Conservation (phyloP, 2,888 invertebrate genomes). For the Amblyjoppa proteus region DNA sequence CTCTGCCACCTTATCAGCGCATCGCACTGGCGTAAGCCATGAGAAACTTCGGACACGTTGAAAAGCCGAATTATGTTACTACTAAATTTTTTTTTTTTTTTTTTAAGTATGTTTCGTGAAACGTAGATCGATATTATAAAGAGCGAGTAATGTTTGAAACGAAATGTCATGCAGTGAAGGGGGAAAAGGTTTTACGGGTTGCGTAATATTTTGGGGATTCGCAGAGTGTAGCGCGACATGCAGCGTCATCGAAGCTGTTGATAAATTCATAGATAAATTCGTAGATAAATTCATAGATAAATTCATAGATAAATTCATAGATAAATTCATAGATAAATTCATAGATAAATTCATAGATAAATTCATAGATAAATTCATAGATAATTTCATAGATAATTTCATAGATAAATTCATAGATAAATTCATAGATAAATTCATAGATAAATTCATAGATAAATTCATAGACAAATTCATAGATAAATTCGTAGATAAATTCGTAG, state of each 20-base stretch:
- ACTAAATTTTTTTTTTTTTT: not conserved
- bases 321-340: too few species aligned
- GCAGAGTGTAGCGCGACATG: not conserved
- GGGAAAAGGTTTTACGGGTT: not conserved
- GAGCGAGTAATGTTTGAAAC: not conserved
- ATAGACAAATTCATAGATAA: not conserved
- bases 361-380: too few species aligned
- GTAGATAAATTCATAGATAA: too few species aligned
- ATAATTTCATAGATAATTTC: too few species aligned
- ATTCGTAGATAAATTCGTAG: not conserved
- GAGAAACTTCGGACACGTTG: not conserved
- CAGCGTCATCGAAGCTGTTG: not conserved
- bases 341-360: too few species aligned
- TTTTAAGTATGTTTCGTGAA: too few species aligned
- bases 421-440: too few species aligned
- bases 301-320: too few species aligned
- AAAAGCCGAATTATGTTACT: not conserved
- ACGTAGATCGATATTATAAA: not conserved
- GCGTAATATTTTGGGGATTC: not conserved
- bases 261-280: not conserved
- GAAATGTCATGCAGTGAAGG: not conserved
- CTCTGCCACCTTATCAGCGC: slow-evolving; percentile 10
- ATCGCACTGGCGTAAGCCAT: too few species aligned
- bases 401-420: too few species aligned
- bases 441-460: not conserved